Conservation (phyloP, 2,888 invertebrate genomes). For the Tetranychus truncatus region DNA sequence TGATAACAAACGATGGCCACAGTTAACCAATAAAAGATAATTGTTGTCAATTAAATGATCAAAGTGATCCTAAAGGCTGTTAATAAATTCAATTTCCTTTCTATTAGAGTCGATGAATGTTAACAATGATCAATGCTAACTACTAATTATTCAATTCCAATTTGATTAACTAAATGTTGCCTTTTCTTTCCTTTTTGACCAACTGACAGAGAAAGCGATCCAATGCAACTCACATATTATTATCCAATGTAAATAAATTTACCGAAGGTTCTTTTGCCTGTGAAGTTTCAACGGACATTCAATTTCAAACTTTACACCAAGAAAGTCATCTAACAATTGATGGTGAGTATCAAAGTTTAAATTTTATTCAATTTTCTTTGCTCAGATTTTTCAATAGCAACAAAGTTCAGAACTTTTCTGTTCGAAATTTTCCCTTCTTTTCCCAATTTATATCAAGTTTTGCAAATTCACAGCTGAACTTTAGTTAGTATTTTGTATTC, state of each 20-base stretch:
- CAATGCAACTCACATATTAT: background rate
- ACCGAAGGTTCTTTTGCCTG: background rate
- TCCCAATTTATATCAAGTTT: too few species aligned
- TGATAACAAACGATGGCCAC: too few species aligned
- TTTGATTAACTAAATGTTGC: too few species aligned
- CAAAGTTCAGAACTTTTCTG: too few species aligned
- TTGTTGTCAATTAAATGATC: background rate
- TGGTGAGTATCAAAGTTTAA: background rate
- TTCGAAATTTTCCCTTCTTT: too few species aligned
- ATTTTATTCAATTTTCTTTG: too few species aligned
- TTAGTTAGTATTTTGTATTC: too few species aligned
- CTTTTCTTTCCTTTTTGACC: too few species aligned
- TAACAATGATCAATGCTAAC: background rate
- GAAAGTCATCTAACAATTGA: background rate
- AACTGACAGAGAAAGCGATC: background rate
- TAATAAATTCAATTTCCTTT: background rate
- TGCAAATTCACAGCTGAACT: too few species aligned
- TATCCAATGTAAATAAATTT: background rate
- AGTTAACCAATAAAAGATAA: too few species aligned
- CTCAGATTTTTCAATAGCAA: too few species aligned
- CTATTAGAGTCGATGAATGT: background rate
- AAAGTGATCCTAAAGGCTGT: background rate
- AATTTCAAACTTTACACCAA: background rate
- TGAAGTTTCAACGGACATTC: background rate
- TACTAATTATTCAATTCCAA: too few species aligned